phyloP scores from a whole-genome alignment of 1,140 invertebrate species.

The Anoplolepis gracilipes region DNA sequence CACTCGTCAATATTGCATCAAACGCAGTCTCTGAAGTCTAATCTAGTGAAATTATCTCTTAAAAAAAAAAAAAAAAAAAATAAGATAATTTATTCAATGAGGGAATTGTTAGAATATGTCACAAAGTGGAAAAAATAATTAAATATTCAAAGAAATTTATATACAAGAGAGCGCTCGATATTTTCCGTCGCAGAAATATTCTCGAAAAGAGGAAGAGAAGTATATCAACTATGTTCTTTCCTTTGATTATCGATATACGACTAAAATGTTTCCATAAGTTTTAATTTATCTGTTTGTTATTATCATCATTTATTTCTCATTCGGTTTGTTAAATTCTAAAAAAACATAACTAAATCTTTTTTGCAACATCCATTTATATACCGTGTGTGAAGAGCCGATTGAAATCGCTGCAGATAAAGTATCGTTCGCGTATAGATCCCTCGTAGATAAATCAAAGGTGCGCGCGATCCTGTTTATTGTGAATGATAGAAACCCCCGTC shows the following conservation, averaged over 20 bases:
- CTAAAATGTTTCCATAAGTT: background rate
- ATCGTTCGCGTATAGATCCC: constrained; percentile 3
- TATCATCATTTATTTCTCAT: background rate
- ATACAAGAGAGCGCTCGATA: background rate
- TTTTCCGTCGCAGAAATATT: background rate
- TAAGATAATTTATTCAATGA: background rate
- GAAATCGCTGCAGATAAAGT: background rate
- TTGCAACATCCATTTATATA: background rate
- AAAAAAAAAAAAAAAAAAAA: too few species aligned
- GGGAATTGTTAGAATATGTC: too few species aligned
- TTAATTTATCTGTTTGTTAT: background rate
- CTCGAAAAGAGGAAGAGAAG: too few species aligned
- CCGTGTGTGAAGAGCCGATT: background rate
- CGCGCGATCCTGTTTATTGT: constrained; percentile 47
- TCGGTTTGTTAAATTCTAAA: background rate
- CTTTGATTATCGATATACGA: too few species aligned
- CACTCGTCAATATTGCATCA: background rate
- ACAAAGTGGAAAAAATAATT: background rate
- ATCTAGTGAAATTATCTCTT: background rate
- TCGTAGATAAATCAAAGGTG: background rate
- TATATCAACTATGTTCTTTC: too few species aligned
- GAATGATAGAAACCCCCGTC: constrained; percentile 63
- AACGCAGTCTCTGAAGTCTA: background rate
- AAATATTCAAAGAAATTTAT: background rate
- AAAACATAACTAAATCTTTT: background rate